Percentiles rank a stretch among this genome's conserved stretches.
phyloP scores from a whole-genome alignment of 2,888 invertebrate species.

The Heliconius charithonia region DNA sequence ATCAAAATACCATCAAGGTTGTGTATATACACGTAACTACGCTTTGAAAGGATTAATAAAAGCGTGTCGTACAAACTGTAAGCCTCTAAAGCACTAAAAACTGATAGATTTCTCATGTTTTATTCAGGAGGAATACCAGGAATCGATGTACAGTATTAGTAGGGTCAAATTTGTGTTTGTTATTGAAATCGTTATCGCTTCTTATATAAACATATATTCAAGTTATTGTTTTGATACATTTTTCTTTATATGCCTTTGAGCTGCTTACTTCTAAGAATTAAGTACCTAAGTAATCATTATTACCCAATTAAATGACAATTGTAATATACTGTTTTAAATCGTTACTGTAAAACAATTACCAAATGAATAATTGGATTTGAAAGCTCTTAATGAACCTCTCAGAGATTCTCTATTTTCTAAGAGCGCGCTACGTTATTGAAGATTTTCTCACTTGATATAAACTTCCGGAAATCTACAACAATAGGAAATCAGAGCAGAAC shows the following conservation, averaged over 20 bases:
- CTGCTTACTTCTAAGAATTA: not conserved
- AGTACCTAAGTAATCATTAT: not conserved
- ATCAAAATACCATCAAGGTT: not conserved
- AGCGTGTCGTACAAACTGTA: slow-evolving; percentile 18
- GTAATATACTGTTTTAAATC: too few relatives aligned
- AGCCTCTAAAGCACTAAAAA: slow-evolving; percentile 28
- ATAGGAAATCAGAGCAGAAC: slow-evolving; percentile 15
- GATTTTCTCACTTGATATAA: slow-evolving; percentile 21
- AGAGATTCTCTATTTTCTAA: slow-evolving; percentile 1
- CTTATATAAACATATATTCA: not conserved
- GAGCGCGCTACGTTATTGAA: not conserved
- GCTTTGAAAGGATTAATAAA: slow-evolving; percentile 20
- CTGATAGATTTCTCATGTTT: slow-evolving; percentile 34
- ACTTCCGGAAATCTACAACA: slow-evolving; percentile 19
- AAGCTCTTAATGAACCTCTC: not conserved
- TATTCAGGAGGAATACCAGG: slow-evolving; percentile 32
- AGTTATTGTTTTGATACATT: not conserved
- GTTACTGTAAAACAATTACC: too few relatives aligned
- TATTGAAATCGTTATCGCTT: slow-evolving; percentile 6
- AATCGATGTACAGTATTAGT: slow-evolving; percentile 26
- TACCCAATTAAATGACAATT: too few relatives aligned
- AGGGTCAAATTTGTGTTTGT: not conserved
- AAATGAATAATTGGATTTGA: too few relatives aligned
- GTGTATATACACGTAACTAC: not conserved
- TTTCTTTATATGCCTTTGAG: not conserved